A percentile compares a stretch with the other conserved stretches of the same genome.
Evolutionary conservation across 2,888 invertebrate species (phyloP).

Genomic region (Cheilosia soror): DNA sequence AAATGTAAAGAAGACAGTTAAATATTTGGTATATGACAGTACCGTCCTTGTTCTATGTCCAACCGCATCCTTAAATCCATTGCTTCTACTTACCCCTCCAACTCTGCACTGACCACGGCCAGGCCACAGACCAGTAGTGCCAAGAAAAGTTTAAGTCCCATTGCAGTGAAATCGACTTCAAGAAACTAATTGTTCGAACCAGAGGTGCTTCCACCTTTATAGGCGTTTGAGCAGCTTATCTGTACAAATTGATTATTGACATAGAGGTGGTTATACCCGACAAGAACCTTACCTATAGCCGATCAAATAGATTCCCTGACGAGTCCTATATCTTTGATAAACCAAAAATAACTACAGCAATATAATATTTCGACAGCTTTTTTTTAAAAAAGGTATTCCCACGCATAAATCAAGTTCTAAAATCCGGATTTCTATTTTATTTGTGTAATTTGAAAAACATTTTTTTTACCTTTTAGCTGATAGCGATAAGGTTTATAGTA

Average conservation of each 20-base stretch:
- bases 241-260: not conserved
- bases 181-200: not conserved
- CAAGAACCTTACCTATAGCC: no score
- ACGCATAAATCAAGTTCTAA: not conserved
- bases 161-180: slow-evolving; percentile 4
- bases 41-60: no score
- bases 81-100: slow-evolving; percentile 56
- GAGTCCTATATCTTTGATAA: no score
- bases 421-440: not conserved
- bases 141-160: slow-evolving; percentile 43
- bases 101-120: slow-evolving; percentile 60
- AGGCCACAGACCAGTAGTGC: slow-evolving; percentile 52
- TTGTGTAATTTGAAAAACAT: not conserved
- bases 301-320: no score
- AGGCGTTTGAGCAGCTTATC: not conserved
- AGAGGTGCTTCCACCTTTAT: not conserved
- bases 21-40: no score
- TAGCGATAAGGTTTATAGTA: not conserved
- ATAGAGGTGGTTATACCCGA: not conserved
- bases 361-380: not conserved
- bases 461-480: not conserved
- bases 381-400: not conserved
- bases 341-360: not conserved
- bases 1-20: not conserved
- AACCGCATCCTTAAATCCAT: no score